Evolutionary conservation across 2,113 vertebrate species (phyloP).

Genomic region (Origma solitaria): DNA sequence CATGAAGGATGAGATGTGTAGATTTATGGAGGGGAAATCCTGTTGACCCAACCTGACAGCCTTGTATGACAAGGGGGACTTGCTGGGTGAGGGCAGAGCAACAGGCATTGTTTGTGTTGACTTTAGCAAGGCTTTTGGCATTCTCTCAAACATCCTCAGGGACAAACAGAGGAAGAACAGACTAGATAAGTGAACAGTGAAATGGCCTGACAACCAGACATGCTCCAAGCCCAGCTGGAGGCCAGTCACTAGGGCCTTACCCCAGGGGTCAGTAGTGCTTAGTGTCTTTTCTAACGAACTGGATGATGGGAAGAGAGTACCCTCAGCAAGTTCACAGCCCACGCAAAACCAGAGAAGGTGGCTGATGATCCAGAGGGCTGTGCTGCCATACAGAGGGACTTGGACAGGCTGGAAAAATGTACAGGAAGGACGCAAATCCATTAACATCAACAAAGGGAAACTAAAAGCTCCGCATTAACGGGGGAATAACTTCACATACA

Average conservation of each 20-base stretch:
- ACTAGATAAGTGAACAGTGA: background rate
- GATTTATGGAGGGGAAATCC: background rate
- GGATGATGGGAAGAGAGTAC: background rate
- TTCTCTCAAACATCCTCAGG: background rate
- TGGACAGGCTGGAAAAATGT: background rate
- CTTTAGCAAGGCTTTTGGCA: background rate
- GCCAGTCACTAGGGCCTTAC: background rate
- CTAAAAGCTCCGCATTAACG: background rate
- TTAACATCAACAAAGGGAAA: background rate
- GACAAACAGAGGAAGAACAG: background rate
- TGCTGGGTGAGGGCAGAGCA: background rate
- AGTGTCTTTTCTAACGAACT: background rate
- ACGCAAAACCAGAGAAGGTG: background rate
- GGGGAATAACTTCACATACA: background rate
- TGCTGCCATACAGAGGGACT: background rate
- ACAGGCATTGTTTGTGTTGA: background rate
- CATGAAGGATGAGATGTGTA: rapidly evolving
- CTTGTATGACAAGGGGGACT: too few species aligned
- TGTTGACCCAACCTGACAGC: background rate
- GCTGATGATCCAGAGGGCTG: background rate
- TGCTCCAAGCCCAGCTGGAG: background rate
- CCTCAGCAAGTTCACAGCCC: background rate
- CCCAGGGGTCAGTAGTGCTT: background rate
- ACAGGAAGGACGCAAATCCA: background rate
- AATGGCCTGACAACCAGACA: background rate